Evolutionary conservation across 2,888 invertebrate genomes (phyloP).

Genomic region (Diarsia brunnea): DNA sequence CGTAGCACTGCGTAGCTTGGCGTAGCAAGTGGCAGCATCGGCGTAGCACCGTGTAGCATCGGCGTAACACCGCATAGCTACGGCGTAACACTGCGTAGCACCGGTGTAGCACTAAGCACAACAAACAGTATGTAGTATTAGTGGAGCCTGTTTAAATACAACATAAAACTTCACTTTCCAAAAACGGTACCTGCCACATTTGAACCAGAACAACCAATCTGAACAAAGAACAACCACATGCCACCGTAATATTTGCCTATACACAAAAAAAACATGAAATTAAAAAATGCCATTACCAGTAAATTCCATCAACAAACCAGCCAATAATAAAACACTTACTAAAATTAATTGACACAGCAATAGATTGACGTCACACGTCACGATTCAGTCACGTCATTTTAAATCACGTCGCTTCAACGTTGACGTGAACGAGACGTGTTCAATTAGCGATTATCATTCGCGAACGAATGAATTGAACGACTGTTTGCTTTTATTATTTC

Average conservation of each 20-base stretch:
- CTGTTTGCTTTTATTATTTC: constrained; percentile 52
- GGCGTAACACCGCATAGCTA: background rate
- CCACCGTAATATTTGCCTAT: background rate
- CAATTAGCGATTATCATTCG: constrained; percentile 66
- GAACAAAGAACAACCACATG: background rate
- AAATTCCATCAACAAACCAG: constrained; percentile 5
- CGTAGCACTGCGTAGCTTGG: background rate
- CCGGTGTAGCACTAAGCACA: too few species aligned
- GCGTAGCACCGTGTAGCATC: background rate
- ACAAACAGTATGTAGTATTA: too few species aligned
- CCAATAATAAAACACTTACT: constrained; percentile 37
- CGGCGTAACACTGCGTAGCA: too few species aligned
- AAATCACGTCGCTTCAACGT: constrained; percentile 57
- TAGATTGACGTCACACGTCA: constrained; percentile 43
- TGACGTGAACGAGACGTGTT: constrained; percentile 61
- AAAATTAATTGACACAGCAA: constrained; percentile 45
- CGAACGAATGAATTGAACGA: constrained; percentile 53
- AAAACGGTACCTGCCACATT: background rate
- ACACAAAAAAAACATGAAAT: background rate
- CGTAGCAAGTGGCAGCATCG: background rate
- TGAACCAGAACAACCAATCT: background rate
- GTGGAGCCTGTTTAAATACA: background rate
- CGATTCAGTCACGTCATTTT: constrained; percentile 54
- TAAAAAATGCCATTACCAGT: background rate
- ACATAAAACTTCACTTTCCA: background rate